These are phyloP conservation scores for Aplochiton taeniatus DNA, from an alignment of 2,797 vertebrate genomes.

Conservation along the genomic window DNA sequence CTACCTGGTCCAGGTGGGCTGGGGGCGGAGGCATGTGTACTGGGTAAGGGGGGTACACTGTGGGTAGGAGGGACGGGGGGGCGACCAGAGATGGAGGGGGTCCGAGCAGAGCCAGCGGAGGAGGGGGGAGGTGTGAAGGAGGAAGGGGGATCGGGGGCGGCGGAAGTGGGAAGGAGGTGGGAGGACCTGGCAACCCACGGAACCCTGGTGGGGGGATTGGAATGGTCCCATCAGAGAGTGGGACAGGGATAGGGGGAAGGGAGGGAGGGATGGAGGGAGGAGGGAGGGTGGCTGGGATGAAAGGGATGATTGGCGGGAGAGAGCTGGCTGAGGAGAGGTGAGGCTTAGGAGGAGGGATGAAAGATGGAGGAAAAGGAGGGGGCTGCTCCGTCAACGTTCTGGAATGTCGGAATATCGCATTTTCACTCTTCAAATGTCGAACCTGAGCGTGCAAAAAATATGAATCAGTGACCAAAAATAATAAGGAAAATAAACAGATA, in stretches of 20 bases:
- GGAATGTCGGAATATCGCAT: constrained; percentile 80
- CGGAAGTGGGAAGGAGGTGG: constrained; percentile 72
- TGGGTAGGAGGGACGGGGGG: constrained; percentile 74
- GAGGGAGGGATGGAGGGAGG: constrained; percentile 39
- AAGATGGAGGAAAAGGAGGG: constrained; percentile 76
- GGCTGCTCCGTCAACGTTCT: constrained; percentile 73
- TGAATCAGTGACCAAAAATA: no score
- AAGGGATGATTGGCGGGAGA: constrained; percentile 63
- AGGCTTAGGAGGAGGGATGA: constrained; percentile 71
- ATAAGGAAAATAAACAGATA: no score
- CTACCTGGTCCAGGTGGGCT: constrained; percentile 80
- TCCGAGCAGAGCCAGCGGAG: constrained; percentile 70
- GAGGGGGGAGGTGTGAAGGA: constrained; percentile 41
- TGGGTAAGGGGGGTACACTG: constrained; percentile 74
- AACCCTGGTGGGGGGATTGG: constrained; percentile 77
- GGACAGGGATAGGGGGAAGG: constrained; percentile 54
- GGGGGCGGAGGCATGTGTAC: constrained; percentile 71
- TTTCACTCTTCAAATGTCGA: constrained; percentile 79
- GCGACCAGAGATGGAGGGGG: constrained; percentile 77
- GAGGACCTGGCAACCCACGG: constrained; percentile 70
- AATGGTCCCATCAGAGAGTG: constrained; percentile 61
- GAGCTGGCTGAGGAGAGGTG: constrained; percentile 73
- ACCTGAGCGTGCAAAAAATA: constrained; percentile 68
- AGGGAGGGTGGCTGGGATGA: constrained; percentile 31
- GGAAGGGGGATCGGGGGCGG: constrained; percentile 73